These are phyloP conservation scores for Cricetomys ansorgei DNA, from an alignment of 2,113 vertebrate species.

Conservation along the genomic window DNA sequence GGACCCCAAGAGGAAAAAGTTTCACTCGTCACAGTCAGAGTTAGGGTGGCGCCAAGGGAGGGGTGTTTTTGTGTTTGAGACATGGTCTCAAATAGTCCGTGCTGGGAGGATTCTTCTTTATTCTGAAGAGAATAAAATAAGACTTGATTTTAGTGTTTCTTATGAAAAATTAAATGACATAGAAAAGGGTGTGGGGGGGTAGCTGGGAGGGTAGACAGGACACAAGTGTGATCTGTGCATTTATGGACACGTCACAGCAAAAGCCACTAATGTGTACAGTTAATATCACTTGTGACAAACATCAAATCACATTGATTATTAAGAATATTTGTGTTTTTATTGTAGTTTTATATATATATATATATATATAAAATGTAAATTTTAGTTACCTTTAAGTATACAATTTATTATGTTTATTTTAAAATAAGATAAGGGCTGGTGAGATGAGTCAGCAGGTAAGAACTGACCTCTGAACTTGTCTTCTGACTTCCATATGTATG, in stretches of 20 bases:
- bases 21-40: neutral
- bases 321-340: neutral
- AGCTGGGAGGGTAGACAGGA: neutral
- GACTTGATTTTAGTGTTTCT: neutral
- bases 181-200: too few species aligned
- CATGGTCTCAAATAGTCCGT: neutral
- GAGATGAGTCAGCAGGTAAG: neutral
- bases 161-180: neutral
- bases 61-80: neutral
- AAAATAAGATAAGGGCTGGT: neutral
- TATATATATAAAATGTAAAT: too few species aligned
- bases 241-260: neutral
- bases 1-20: neutral
- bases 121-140: slow-evolving; percentile 34
- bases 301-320: neutral
- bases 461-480: neutral
- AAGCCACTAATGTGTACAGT: neutral
- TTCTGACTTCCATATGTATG: neutral
- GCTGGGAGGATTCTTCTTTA: neutral
- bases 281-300: neutral
- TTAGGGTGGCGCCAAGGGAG: neutral
- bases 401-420: slow-evolving; percentile 35
- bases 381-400: slow-evolving; percentile 15
- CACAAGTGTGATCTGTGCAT: accelerated
- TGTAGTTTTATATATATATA: neutral